Conservation (phyloP, 2,797 vertebrate species). For the Eupleurogrammus muticus region DNA sequence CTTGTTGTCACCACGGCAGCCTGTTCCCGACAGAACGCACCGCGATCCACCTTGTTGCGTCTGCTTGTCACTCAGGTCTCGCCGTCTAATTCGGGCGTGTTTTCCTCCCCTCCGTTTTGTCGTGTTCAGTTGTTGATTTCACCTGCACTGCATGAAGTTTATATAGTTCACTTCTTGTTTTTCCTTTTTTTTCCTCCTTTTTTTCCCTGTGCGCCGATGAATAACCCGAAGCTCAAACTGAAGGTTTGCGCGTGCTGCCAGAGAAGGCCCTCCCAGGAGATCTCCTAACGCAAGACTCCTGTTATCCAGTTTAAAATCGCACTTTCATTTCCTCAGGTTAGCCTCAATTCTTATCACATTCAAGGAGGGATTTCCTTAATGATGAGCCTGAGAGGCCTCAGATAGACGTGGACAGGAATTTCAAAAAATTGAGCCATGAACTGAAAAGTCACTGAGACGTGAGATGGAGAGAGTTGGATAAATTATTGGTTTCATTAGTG, state of each 20-base stretch:
- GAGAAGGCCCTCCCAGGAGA: conserved; percentile 1
- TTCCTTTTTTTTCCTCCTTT: conserved; percentile 2
- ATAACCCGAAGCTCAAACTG: conserved; percentile 30
- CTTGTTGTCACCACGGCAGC: not conserved
- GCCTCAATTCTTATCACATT: conserved; percentile 2
- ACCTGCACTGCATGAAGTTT: conserved; percentile 53
- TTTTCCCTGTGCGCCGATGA: conserved; percentile 1
- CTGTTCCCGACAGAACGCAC: not conserved
- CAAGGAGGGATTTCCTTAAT: conserved; percentile 10
- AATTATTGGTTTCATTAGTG: not conserved
- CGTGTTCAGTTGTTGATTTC: conserved; percentile 58
- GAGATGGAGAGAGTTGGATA: not conserved
- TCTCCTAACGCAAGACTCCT: conserved; percentile 18
- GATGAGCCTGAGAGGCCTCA: conserved; percentile 5
- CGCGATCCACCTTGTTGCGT: not conserved
- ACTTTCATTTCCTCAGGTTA: conserved; percentile 35
- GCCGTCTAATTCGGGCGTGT: conserved; percentile 40
- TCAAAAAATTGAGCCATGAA: conserved; percentile 4
- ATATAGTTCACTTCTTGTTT: conserved; percentile 37
- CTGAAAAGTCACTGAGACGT: not conserved
- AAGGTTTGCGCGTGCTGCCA: not conserved
- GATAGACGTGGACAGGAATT: conserved; percentile 8
- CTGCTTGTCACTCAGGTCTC: conserved; percentile 32
- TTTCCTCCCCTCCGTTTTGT: conserved; percentile 42
- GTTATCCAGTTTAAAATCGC: conserved; percentile 37